These are phyloP conservation scores for Muscicapa adusta DNA, from an alignment of 2,113 vertebrate species.

Conservation along the genomic window DNA sequence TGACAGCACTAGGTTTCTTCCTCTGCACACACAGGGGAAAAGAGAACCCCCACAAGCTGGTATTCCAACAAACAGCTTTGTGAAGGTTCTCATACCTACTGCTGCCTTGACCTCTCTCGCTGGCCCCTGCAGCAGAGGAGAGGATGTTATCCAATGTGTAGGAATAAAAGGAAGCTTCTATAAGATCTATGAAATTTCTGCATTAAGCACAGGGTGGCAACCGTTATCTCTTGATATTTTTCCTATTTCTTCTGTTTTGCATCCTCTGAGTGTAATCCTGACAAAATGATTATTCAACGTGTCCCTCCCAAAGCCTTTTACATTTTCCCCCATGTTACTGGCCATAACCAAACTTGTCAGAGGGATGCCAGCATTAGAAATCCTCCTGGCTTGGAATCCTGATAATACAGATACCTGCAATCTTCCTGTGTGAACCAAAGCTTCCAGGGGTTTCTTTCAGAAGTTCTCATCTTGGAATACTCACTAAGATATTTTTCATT, in stretches of 20 bases:
- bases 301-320: neutral
- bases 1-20: neutral
- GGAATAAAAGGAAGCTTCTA: neutral
- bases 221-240: neutral
- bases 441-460: neutral
- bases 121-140: neutral
- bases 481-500: neutral
- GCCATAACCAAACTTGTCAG: neutral
- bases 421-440: neutral
- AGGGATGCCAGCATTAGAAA: neutral
- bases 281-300: neutral
- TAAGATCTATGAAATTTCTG: neutral
- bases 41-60: neutral
- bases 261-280: neutral
- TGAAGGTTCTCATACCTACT: neutral
- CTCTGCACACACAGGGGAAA: neutral
- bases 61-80: neutral
- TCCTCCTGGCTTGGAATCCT: neutral
- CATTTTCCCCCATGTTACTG: accelerated
- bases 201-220: neutral
- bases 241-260: neutral
- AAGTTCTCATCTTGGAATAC: neutral
- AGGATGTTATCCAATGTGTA: neutral
- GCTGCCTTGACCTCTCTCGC: neutral
- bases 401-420: neutral